Conservation (phyloP, 2,797 vertebrate species). For the Ptychadena robeensis region DNA sequence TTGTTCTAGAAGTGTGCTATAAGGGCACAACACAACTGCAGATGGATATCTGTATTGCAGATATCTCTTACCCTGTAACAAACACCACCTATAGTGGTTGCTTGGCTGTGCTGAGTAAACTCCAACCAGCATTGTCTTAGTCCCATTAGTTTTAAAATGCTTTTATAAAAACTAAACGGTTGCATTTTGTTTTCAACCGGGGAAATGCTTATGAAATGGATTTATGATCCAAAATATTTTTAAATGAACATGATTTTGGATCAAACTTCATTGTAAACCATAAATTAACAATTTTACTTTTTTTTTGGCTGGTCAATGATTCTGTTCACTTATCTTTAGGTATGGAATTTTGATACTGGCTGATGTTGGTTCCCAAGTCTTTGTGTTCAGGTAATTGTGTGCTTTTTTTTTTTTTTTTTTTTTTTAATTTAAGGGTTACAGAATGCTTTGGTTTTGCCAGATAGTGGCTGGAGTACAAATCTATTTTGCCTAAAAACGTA, state of each 20-base stretch:
- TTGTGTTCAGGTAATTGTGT: slow-evolving; percentile 17
- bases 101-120: slow-evolving; percentile 51
- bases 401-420: too few species aligned
- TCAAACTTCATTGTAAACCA: too few species aligned
- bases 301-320: too few species aligned
- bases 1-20: not conserved
- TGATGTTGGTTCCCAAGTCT: slow-evolving; percentile 62
- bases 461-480: too few species aligned
- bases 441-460: too few species aligned
- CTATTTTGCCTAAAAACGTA: too few species aligned
- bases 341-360: slow-evolving; percentile 76
- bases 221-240: too few species aligned
- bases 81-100: not conserved
- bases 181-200: not conserved
- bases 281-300: too few species aligned
- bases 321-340: slow-evolving; percentile 77
- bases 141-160: not conserved
- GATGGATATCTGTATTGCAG: slow-evolving; percentile 1
- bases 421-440: too few species aligned
- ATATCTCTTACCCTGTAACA: not conserved
- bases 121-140: not conserved
- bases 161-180: not conserved
- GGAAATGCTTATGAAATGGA: not conserved
- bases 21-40: not conserved
- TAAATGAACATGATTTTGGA: too few species aligned